Evolutionary conservation across 2,113 vertebrate genomes (phyloP).

Genomic region (Vireo altiloquus): DNA sequence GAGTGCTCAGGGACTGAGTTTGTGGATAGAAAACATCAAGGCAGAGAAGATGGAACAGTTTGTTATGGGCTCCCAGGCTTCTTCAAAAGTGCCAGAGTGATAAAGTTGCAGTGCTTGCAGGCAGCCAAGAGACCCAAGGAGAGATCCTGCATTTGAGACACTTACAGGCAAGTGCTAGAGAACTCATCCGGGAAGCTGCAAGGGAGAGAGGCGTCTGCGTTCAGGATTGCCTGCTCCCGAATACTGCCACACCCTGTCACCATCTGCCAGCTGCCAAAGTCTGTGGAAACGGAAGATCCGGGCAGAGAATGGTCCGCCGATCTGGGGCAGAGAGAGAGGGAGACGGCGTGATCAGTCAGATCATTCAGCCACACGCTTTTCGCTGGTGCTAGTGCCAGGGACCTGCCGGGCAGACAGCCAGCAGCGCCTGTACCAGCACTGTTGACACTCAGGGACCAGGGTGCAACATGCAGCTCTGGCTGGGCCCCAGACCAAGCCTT

Average conservation of each 20-base stretch:
- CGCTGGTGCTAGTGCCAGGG: not conserved
- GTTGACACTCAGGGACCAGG: not conserved
- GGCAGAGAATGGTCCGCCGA: conserved; percentile 87
- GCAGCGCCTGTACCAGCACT: not conserved
- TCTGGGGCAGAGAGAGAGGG: conserved; percentile 85
- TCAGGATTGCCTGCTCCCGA: conserved; percentile 87
- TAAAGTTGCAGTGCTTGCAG: not conserved
- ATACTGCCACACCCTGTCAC: conserved; percentile 98
- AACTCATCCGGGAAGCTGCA: conserved; percentile 95
- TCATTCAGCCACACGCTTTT: conserved; percentile 37
- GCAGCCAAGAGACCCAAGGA: not conserved
- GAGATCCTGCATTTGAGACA: conserved; percentile 68
- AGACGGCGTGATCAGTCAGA: conserved; percentile 59
- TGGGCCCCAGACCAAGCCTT: not conserved
- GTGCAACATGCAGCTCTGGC: not conserved
- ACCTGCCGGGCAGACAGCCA: not conserved
- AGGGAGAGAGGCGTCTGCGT: conserved; percentile 85
- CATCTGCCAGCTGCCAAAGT: conserved; percentile 99
- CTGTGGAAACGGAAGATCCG: conserved; percentile 94
- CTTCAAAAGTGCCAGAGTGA: not conserved
- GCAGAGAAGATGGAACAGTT: not conserved
- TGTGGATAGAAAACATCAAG: not conserved
- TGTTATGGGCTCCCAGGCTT: not conserved
- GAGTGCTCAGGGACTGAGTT: not conserved
- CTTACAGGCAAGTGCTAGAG: conserved; percentile 89